A percentile compares a stretch with the other conserved stretches of the same genome.
phyloP scores from a whole-genome alignment of 2,797 vertebrate species.

The Discoglossus pictus region DNA sequence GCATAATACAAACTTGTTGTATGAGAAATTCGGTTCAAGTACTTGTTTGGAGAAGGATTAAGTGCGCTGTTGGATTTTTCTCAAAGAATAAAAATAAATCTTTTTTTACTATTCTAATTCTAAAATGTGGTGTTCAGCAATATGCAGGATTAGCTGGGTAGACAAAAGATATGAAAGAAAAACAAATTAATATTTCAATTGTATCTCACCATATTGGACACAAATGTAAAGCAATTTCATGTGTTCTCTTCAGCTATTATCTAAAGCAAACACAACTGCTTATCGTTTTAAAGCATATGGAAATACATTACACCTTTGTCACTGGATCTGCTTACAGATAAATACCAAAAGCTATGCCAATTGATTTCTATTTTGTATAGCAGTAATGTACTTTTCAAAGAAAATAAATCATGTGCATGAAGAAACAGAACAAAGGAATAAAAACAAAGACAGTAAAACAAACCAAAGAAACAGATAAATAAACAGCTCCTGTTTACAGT shows the following conservation, averaged over 20 bases:
- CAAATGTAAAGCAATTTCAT: conserved; percentile 30
- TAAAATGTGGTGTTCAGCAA: not conserved
- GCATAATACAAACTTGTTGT: too few relatives aligned
- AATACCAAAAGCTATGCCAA: conserved; percentile 11
- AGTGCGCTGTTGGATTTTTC: not conserved
- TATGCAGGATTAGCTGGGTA: conserved; percentile 14
- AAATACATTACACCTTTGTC: conserved; percentile 40
- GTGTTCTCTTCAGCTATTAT: conserved; percentile 12
- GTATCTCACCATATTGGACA: conserved; percentile 8
- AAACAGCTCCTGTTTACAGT: not conserved
- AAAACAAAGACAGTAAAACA: too few relatives aligned
- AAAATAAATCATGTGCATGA: conserved; percentile 9
- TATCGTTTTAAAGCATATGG: conserved; percentile 25
- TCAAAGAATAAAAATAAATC: not conserved
- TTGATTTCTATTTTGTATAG: conserved; percentile 16
- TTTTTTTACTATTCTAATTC: conserved; percentile 5
- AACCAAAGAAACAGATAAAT: not conserved
- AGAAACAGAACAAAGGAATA: not conserved
- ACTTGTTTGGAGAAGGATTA: conserved; percentile 1
- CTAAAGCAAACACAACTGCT: conserved; percentile 34
- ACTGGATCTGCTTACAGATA: conserved; percentile 26
- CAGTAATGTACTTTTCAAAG: conserved; percentile 10
- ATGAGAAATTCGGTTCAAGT: too few relatives aligned
- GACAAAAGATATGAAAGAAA: not conserved
- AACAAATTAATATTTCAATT: conserved; percentile 20